Conservation (phyloP, 2,888 invertebrate genomes). For the Nomada fabriciana region DNA sequence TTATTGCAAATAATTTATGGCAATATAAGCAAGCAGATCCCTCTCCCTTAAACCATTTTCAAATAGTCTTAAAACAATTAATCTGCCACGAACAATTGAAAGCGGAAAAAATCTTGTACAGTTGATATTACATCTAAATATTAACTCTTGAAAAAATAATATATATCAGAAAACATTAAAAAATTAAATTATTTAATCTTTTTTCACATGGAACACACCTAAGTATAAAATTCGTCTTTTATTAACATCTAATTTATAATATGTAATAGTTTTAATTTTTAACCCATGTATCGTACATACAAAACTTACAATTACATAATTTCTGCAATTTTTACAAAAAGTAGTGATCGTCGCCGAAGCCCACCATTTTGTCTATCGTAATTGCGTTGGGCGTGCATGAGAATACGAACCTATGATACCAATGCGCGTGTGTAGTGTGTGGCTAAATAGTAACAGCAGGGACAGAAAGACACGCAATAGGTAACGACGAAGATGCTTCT, state of each 20-base stretch:
- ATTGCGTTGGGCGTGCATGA: slow-evolving; percentile 39
- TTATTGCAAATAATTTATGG: too few species aligned
- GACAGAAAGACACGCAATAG: too few species aligned
- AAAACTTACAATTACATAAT: neutral
- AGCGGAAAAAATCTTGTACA: neutral
- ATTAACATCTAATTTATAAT: neutral
- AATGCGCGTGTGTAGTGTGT: slow-evolving; percentile 37
- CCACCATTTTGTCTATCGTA: slow-evolving; percentile 49
- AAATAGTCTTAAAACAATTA: too few species aligned
- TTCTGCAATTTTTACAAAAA: neutral
- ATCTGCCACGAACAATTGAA: too few species aligned
- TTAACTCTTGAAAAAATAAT: neutral
- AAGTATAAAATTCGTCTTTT: neutral
- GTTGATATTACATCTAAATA: neutral
- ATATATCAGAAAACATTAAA: neutral
- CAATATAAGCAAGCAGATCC: too few species aligned
- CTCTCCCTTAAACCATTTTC: too few species aligned
- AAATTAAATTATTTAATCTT: neutral
- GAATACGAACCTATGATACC: slow-evolving; percentile 29
- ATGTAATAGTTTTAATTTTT: neutral
- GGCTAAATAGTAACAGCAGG: slow-evolving; percentile 1
- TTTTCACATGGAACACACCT: too few species aligned
- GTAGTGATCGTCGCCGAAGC: slow-evolving; percentile 21
- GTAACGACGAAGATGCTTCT: slow-evolving; percentile 13
- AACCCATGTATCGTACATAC: neutral